These are phyloP conservation scores for Peromyscus polionotus DNA, from an alignment of 2,113 vertebrate genomes.

Conservation along the genomic window DNA sequence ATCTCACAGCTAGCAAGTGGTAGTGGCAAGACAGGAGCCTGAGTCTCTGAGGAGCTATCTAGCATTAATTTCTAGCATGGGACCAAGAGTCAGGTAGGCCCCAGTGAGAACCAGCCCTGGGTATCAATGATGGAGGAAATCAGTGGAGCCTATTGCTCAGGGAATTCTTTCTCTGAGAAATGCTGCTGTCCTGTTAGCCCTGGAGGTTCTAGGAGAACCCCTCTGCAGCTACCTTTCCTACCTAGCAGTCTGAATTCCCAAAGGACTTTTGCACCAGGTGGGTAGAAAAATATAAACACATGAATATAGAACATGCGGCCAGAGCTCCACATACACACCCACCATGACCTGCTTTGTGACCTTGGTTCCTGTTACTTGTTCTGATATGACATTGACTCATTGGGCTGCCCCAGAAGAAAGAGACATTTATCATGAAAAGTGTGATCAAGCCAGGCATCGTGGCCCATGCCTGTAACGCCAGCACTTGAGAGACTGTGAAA, in stretches of 20 bases:
- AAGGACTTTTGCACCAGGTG: conserved; percentile 9
- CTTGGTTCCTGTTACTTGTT: neutral
- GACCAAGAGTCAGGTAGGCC: neutral
- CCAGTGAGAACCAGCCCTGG: neutral
- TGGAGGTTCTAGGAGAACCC: neutral
- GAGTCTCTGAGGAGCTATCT: neutral
- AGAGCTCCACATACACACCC: neutral
- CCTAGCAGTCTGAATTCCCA: neutral
- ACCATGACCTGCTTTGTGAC: neutral
- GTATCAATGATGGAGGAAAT: neutral
- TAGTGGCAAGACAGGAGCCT: neutral
- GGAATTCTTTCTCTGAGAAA: conserved; percentile 50
- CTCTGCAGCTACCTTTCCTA: neutral
- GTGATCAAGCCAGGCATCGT: neutral
- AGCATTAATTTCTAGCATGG: neutral
- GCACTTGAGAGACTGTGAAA: neutral
- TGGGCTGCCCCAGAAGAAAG: neutral
- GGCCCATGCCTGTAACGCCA: neutral
- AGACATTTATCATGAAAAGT: neutral
- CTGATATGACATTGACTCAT: conserved; percentile 2
- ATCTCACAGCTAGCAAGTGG: neutral
- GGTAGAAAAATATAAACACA: conserved; percentile 21
- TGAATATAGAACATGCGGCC: neutral
- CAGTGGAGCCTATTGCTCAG: neutral
- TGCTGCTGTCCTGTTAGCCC: neutral